phyloP scores from a whole-genome alignment of 1,140 invertebrate genomes.

The Diploscapter pachys region DNA sequence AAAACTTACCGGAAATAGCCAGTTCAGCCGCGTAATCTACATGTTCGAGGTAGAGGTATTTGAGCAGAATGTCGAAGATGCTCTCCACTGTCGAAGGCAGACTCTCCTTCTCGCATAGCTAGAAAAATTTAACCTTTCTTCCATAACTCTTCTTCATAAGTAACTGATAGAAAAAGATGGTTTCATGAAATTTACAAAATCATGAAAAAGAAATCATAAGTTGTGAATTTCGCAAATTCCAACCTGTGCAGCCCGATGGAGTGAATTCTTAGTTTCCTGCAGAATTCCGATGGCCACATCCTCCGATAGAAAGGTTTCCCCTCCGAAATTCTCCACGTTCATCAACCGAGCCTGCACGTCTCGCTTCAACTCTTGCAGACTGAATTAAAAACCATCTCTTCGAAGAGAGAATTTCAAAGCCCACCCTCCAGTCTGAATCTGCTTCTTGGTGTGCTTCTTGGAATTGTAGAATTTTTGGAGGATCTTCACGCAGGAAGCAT shows the following conservation, averaged over 20 bases:
- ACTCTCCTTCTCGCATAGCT: slow-evolving; percentile 78
- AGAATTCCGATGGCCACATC: slow-evolving; percentile 88
- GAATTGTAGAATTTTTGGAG: slow-evolving; percentile 84
- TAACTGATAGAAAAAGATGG: slow-evolving; percentile 14
- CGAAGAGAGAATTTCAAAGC: not conserved
- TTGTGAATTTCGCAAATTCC: slow-evolving; percentile 76
- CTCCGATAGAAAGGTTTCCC: slow-evolving; percentile 93
- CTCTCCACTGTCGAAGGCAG: slow-evolving; percentile 75
- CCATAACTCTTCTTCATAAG: slow-evolving; percentile 47
- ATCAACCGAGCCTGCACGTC: slow-evolving; percentile 87
- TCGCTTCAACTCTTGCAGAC: slow-evolving; percentile 83
- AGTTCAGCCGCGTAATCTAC: slow-evolving; percentile 93
- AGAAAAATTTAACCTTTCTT: slow-evolving; percentile 1
- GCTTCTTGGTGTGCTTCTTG: slow-evolving; percentile 90
- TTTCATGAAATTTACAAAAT: slow-evolving; percentile 6
- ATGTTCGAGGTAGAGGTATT: slow-evolving; percentile 83
- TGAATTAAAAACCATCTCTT: slow-evolving; percentile 53
- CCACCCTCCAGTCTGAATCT: slow-evolving; percentile 68
- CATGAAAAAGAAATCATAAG: slow-evolving; percentile 63
- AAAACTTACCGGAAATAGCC: slow-evolving; percentile 70
- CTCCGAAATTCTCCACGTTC: slow-evolving; percentile 85
- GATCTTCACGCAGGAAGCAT: slow-evolving; percentile 71
- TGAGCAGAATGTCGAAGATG: slow-evolving; percentile 80
- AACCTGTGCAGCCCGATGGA: slow-evolving; percentile 22
- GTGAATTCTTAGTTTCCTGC: slow-evolving; percentile 84